Evolutionary conservation across 1,140 invertebrate species (phyloP).

Genomic region (Platyscapa corneri): DNA sequence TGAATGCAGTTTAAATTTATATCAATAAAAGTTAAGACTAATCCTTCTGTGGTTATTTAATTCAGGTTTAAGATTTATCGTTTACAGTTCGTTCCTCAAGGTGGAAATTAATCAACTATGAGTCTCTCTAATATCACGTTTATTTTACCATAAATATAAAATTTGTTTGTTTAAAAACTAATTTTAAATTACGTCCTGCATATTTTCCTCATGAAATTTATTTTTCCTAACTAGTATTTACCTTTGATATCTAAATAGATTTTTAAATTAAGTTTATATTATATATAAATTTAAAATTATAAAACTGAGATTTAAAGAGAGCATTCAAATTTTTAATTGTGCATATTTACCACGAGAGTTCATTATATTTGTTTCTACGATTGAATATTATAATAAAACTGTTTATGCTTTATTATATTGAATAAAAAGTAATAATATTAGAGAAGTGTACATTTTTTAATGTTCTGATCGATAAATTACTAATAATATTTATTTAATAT

Average conservation of each 20-base stretch:
- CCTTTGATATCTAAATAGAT: background rate
- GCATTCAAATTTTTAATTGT: no score
- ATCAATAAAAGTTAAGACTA: conserved; percentile 21
- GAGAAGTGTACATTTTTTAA: no score
- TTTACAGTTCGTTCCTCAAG: background rate
- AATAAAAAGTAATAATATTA: no score
- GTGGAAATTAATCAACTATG: background rate
- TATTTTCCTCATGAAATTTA: background rate
- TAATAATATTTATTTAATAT: no score
- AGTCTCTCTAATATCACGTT: background rate
- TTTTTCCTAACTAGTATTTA: background rate
- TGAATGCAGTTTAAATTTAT: conserved; percentile 30
- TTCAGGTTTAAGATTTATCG: conserved; percentile 6
- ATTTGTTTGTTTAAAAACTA: background rate
- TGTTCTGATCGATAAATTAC: no score
- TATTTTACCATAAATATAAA: conserved; percentile 8
- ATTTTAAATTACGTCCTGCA: background rate
- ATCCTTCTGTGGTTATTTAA: background rate
- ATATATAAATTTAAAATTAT: no score
- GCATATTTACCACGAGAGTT: no score
- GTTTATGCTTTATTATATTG: no score
- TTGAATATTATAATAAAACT: no score
- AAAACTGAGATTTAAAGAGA: no score
- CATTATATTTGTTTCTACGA: no score
- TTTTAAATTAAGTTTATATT: background rate